Base-by-base conservation (phyloP, 2,888 invertebrate species). In the Cheilosia urbana region DNA sequence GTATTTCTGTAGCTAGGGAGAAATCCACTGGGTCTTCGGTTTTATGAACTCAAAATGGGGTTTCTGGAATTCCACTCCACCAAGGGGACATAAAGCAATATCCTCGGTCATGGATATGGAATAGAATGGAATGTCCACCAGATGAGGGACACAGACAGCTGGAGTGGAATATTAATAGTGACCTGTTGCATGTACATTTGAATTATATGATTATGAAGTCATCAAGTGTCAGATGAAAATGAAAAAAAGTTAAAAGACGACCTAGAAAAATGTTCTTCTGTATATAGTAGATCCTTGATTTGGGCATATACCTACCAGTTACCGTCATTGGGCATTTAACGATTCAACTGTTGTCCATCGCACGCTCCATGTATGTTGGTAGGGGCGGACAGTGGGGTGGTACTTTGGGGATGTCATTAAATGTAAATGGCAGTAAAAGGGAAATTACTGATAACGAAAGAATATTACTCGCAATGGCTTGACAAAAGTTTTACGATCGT, bases 181-280 rank as follows among this genome's bases (percentile, higher is more conserved):
- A 79, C 84, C 80, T 80, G 84, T 84, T 84, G 84, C 80, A 66
- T 80, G 79, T 69, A 84, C 63, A 27, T 69, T 80, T 84, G 69
- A 80, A 71, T 80, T 84, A 80, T 79, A 84, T 75, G 80, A 80
- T 73, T 73, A 83, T 78, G 83, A 78, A 78, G 83, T 73, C 78
- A 66, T 83, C 66, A 83, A 83, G 66, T 49, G 57, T 62, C 27
- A 19, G 42, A 72, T 69, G 69, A 34, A 45, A 71, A 63, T 65
- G 37, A 30, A 47, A 63, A 47, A 63, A 42, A 57, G 45, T 13
- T 42, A 47, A 63, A 42, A 57, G 45, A 13, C 49, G 66, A 71
- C 27, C 69, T 79, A 68, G 53, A 73, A 73, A 73, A 57, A 37
- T 4, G 13, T 30, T 55, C 55, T 9, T 7, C 27, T n/a, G 9